These are phyloP conservation scores for Trichomalopsis sarcophagae DNA, from an alignment of 1,140 invertebrate genomes.

Conservation along the genomic window DNA sequence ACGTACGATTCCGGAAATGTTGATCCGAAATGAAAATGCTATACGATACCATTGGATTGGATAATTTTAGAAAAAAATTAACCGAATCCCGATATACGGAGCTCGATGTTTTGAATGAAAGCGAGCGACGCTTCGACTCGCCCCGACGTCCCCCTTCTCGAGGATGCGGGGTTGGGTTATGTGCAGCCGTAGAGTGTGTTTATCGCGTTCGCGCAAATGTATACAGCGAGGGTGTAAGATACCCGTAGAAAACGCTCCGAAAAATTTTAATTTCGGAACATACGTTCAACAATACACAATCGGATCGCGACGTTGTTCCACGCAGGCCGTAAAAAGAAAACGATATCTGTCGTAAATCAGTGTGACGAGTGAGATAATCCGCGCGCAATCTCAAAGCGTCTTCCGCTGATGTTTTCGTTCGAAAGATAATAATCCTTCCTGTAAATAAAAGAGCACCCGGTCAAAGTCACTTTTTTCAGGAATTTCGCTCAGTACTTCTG, in stretches of 20 bases:
- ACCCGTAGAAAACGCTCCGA: neutral
- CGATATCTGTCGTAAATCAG: neutral
- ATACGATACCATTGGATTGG: too few species aligned
- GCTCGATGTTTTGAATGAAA: neutral
- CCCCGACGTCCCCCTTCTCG: neutral
- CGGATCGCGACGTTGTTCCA: too few species aligned
- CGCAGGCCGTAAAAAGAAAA: too few species aligned
- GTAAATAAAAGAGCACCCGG: too few species aligned
- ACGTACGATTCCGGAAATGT: too few species aligned
- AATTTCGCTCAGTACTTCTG: neutral
- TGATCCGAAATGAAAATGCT: too few species aligned
- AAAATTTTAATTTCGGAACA: too few species aligned
- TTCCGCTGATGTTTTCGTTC: neutral
- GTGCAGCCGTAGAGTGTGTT: neutral
- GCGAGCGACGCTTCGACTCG: neutral
- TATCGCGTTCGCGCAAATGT: neutral
- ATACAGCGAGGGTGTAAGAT: neutral
- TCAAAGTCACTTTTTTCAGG: neutral
- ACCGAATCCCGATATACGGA: neutral
- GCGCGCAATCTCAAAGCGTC: neutral
- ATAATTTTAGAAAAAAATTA: too few species aligned
- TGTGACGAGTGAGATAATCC: neutral
- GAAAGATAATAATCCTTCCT: neutral
- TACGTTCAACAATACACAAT: too few species aligned
- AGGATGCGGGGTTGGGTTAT: neutral